Conservation (phyloP, 2,888 invertebrate genomes). For the Ornithoptera priamus region DNA sequence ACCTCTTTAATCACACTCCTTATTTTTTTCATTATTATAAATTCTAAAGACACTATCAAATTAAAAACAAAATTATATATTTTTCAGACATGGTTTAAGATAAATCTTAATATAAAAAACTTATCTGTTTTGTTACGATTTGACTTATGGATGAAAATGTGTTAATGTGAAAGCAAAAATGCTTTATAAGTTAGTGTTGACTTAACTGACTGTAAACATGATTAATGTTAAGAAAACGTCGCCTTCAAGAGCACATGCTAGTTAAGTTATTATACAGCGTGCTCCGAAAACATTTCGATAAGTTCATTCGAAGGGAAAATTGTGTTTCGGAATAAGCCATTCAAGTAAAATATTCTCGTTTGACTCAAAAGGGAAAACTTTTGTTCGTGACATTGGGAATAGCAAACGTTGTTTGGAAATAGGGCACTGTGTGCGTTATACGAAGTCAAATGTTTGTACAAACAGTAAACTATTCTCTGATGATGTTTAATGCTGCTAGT, state of each 20-base stretch:
- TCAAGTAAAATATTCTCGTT: slow-evolving; percentile 15
- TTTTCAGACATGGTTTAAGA: too few relatives aligned
- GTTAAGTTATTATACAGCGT: slow-evolving; percentile 22
- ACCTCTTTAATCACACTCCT: too few relatives aligned
- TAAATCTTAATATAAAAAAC: too few relatives aligned
- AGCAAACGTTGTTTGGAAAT: slow-evolving; percentile 4
- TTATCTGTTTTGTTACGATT: too few relatives aligned
- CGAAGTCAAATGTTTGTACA: slow-evolving; percentile 1
- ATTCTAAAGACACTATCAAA: too few relatives aligned
- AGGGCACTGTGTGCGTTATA: neutral
- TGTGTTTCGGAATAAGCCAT: slow-evolving; percentile 17
- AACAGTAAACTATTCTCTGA: neutral
- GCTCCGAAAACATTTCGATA: slow-evolving; percentile 19
- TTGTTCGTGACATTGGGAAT: slow-evolving; percentile 9
- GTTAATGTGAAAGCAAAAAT: neutral
- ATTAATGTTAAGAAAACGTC: slow-evolving; percentile 23
- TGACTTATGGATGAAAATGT: too few relatives aligned
- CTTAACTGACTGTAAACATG: slow-evolving; percentile 19
- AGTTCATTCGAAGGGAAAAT: slow-evolving; percentile 23
- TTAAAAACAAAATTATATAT: too few relatives aligned
- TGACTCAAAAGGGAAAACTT: slow-evolving; percentile 10
- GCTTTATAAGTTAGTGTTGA: slow-evolving; percentile 17
- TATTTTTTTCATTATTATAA: too few relatives aligned
- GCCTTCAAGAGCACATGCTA: slow-evolving; percentile 22
- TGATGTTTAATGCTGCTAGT: neutral